phyloP scores from a whole-genome alignment of 2,113 vertebrate species.

The Falco punctatus region DNA sequence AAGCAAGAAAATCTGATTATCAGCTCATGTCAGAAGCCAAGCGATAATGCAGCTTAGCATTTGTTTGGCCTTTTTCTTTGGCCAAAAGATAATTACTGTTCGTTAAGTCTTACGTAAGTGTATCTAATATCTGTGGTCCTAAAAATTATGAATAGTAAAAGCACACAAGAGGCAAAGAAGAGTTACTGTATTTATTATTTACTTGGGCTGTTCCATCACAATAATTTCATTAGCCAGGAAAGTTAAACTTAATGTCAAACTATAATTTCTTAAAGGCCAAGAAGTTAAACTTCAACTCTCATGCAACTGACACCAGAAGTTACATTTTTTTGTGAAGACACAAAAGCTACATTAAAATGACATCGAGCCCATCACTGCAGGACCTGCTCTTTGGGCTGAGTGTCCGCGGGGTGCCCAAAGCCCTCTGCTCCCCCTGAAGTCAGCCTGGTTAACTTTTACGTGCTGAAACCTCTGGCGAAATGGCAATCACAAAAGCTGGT shows the following conservation, averaged over 20 bases:
- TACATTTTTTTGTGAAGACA: conserved; percentile 21
- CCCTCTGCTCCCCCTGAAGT: neutral
- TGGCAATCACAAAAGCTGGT: neutral
- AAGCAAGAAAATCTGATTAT: conserved; percentile 99
- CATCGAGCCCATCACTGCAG: neutral
- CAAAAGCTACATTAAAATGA: conserved; percentile 21
- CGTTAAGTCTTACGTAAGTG: conserved; percentile 86
- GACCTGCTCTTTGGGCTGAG: neutral
- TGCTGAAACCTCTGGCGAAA: neutral
- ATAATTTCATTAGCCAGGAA: conserved; percentile 80
- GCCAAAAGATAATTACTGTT: conserved; percentile 93
- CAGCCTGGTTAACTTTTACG: neutral
- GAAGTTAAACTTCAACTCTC: conserved; percentile 76
- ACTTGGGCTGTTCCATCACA: conserved; percentile 72
- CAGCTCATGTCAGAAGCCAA: conserved; percentile 99
- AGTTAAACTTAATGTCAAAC: conserved; percentile 78
- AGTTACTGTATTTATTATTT: conserved; percentile 83
- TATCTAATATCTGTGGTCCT: conserved; percentile 82
- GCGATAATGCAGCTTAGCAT: conserved; percentile 97
- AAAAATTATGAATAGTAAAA: conserved; percentile 83
- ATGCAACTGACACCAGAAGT: conserved; percentile 58
- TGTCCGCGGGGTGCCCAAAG: neutral
- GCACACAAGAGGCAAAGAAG: conserved; percentile 81
- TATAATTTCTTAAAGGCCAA: conserved; percentile 79
- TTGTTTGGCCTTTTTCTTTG: conserved; percentile 90